Conservation (phyloP, 2,113 vertebrate genomes). For the Pangasianodon hypophthalmus region DNA sequence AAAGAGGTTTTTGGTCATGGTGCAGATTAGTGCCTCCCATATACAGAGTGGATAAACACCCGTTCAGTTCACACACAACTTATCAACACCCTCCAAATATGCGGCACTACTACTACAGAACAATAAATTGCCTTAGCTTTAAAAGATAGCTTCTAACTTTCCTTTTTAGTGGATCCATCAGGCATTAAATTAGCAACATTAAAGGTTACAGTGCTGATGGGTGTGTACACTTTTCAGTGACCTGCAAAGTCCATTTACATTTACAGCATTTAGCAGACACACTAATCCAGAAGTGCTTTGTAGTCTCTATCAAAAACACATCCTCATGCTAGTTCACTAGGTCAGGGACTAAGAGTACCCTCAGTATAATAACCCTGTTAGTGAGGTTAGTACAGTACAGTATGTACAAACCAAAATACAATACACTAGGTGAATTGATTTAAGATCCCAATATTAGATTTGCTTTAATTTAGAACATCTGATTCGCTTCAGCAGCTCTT, state of each 20-base stretch:
- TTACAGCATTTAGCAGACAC: not conserved
- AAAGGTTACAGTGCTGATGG: not conserved
- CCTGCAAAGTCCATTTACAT: not conserved
- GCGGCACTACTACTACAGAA: not conserved
- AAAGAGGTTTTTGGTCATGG: conserved; percentile 66
- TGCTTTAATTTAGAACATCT: not conserved
- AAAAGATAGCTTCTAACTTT: not conserved
- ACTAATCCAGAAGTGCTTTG: not conserved
- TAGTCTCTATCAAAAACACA: not conserved
- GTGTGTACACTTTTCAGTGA: not conserved
- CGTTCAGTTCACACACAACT: conserved; percentile 52
- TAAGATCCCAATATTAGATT: not conserved
- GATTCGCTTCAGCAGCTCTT: not conserved
- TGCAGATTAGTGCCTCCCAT: conserved; percentile 70
- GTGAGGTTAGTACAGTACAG: not conserved
- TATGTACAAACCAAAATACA: not conserved
- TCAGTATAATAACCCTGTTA: not conserved
- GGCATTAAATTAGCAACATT: not conserved
- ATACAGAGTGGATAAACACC: conserved; percentile 60
- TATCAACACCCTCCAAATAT: conserved; percentile 48
- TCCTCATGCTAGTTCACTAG: not conserved
- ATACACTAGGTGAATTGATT: not conserved
- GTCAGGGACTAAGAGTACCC: not conserved
- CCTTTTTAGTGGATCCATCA: not conserved
- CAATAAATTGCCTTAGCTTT: not conserved